Base-by-base conservation (phyloP, 1,140 invertebrate species). In the Uloborus diversus region DNA sequence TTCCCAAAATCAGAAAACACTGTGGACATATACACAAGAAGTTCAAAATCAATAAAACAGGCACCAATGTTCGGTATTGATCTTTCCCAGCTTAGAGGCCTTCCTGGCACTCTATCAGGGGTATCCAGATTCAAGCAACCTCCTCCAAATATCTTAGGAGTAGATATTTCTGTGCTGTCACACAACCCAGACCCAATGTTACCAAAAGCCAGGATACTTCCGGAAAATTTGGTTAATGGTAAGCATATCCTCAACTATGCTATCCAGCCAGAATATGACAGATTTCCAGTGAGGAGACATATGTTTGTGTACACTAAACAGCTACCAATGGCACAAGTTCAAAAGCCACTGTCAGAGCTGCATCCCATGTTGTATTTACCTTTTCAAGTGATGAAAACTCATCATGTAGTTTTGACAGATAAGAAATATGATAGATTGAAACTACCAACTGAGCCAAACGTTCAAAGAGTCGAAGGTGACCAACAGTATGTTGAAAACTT, bases 161-260 rank as follows among this genome's bases (percentile, higher is more conserved):
- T 75, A 7, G 71, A 75, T 30, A 64, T 75, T 25, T 64, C 71
- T 23, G 71, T 64, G 20, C 20, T 75, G 7, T 35, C 71, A 23
- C 27, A 30, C 9, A 62, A 53, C 53, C 71, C 71, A 14, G 71
- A 62, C 17, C 59, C 71, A 2, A 64, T 30, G 11, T 14, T 75
- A 14, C 71, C 71, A 2, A 53, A 64, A 25, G 59, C 23, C 5
- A 32, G 0, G 14, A 5, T 27, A 4, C 17, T 13, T 4, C 32
- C 33, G 17, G 42, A 25, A 32, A n/a, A 30, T 13, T 11, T 20
- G 11, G 20, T 13, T 5, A 35, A 35, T 27, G 51, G 20, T 20
- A 61, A 61, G 27, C 25, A 20, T 1, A 75, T 75, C 9, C 14
- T 62, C 14, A 11, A 9, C 4, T 13, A 35, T 25, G 49, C 37